Evolutionary conservation across 1,140 invertebrate genomes (phyloP), one percentile per base, ranked within the genome.

Genomic region (Drosophila lacteicornis): DNA sequence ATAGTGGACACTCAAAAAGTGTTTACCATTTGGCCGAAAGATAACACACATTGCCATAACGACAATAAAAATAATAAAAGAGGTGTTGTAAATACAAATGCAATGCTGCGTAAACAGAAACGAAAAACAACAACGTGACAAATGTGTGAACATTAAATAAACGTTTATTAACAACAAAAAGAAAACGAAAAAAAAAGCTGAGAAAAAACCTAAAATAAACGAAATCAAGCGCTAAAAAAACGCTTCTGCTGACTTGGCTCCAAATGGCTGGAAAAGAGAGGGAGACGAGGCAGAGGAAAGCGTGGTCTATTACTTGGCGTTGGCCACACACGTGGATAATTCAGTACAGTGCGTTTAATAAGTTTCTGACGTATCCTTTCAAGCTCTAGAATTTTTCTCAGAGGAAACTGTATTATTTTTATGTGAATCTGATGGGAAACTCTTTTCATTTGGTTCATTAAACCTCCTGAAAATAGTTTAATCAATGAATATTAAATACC

Each of bases 101-200:
- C 62, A 82, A 51, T 81, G 75, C 17, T 55, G 60, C 62, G 62
- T 58, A 75, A 73, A 73, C 66, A 62, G 62, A 80, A 86, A 80
- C 66, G 65, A 80, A 70, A 75, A 87, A 87, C 46, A 87, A 80
- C 80, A 84, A 79, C 84, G 80, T 90, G 85, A 90, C 84, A 84
- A 84, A 84, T 84, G 85, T 87, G 84, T 80, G 84, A 87, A 90
- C 85, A 88, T 82, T 88, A 90, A 91, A 90, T 79, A 90, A 76
- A 90, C 67, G 88, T 67, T 80, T 82, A 73, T 68, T 57, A 79
- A 70, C 36, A 70, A 68, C 50, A 68, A 33, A 70, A 36, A 60
- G 63, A 68, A 67, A 47, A 33, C 42, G 2, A 43, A 56, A 19
- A 19, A n/a, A 49, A 67, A 63, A 59, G 13, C 25, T 70, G 47